Conservation (phyloP, 2,888 invertebrate species). For the Auanema sp. region DNA sequence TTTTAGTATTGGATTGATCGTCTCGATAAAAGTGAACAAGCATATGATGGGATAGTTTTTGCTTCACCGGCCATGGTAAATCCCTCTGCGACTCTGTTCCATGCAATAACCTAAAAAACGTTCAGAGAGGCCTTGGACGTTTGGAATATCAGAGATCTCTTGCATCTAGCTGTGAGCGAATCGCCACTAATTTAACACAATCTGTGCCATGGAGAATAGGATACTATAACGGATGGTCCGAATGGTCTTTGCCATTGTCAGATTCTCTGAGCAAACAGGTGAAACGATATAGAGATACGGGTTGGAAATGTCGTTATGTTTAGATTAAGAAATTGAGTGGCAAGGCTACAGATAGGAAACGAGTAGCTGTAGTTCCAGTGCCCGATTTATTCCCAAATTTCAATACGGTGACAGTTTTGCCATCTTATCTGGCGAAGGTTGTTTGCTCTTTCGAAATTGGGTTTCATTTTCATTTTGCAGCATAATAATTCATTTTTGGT, state of each 20-base stretch:
- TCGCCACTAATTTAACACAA: constrained; percentile 27
- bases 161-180: constrained; percentile 37
- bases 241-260: constrained; percentile 29
- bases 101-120: constrained; percentile 7
- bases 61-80: constrained; percentile 32
- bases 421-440: constrained; percentile 16
- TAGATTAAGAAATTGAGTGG: constrained; percentile 9
- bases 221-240: constrained; percentile 47
- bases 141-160: constrained; percentile 23
- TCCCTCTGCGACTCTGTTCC: background rate
- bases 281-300: background rate
- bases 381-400: constrained; percentile 46
- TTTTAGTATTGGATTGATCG: constrained; percentile 39
- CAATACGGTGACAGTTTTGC: constrained; percentile 48
- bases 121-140: constrained; percentile 27
- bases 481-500: constrained; percentile 7
- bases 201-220: constrained; percentile 43
- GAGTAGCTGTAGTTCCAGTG: constrained; percentile 46
- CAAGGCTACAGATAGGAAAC: background rate
- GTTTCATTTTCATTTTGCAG: constrained; percentile 5
- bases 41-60: constrained; percentile 37
- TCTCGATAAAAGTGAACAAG: constrained; percentile 15
- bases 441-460: background rate
- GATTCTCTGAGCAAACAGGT: constrained; percentile 16
- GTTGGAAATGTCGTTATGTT: background rate